A percentile compares a stretch with the other conserved stretches of the same genome.
Evolutionary conservation across 2,113 vertebrate genomes (phyloP).

Genomic region (Podarcis muralis): DNA sequence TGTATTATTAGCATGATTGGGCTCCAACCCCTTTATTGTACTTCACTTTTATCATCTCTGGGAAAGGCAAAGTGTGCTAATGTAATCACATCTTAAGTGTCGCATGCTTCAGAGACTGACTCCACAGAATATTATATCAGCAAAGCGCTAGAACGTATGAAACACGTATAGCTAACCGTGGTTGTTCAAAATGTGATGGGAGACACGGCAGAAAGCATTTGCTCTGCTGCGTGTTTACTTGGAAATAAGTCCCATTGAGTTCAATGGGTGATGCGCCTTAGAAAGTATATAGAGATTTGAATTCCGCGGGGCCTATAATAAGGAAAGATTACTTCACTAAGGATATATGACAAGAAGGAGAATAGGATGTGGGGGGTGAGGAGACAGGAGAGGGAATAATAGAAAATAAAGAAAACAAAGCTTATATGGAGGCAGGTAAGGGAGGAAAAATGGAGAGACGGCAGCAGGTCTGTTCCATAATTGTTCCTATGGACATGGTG

Average conservation of each 20-base stretch:
- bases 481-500: constrained; percentile 2
- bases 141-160: not conserved
- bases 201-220: not conserved
- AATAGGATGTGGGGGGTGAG: not conserved
- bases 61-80: not conserved
- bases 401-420: not conserved
- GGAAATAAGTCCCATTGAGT: not conserved
- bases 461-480: constrained; percentile 1
- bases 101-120: not conserved
- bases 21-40: not conserved
- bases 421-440: not conserved
- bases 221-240: not conserved
- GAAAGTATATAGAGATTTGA: not conserved
- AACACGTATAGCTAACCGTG: not conserved
- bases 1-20: not conserved
- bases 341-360: not conserved
- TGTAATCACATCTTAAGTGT: not conserved
- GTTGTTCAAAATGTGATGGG: not conserved
- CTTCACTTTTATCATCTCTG: not conserved
- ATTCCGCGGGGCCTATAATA: not conserved
- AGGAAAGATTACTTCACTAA: not conserved
- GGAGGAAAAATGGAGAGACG: not conserved
- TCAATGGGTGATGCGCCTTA: not conserved
- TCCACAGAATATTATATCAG: not conserved
- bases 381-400: not conserved